Conservation (phyloP, 2,888 invertebrate species). For the Hemithea aestivaria region DNA sequence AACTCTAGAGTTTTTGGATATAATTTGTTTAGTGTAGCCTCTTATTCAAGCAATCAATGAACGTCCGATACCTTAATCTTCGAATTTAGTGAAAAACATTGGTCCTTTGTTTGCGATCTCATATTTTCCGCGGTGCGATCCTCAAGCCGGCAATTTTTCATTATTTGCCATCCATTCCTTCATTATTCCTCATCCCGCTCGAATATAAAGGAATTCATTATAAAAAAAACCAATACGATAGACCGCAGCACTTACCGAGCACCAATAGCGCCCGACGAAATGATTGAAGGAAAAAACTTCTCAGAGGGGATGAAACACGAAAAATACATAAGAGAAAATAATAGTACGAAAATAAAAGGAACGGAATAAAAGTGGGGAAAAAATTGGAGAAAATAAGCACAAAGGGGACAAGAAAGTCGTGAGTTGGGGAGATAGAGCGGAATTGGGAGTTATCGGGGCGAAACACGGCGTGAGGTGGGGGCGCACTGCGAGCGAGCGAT, state of each 20-base stretch:
- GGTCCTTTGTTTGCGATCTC: slow-evolving; percentile 6
- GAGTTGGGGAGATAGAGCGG: slow-evolving; percentile 73
- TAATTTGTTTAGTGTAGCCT: too few species aligned
- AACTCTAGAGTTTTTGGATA: too few species aligned
- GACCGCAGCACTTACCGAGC: slow-evolving; percentile 62
- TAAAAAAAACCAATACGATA: slow-evolving; percentile 60
- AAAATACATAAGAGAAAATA: slow-evolving; percentile 76
- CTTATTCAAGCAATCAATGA: too few species aligned
- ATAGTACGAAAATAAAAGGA: slow-evolving; percentile 72
- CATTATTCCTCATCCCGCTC: slow-evolving; percentile 55
- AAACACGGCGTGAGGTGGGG: slow-evolving; percentile 63
- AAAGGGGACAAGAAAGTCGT: slow-evolving; percentile 73
- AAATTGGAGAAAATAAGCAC: slow-evolving; percentile 76
- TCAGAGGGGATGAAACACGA: slow-evolving; percentile 65
- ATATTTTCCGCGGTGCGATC: slow-evolving; percentile 7
- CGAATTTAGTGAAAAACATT: too few species aligned
- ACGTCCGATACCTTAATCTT: too few species aligned
- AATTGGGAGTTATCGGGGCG: slow-evolving; percentile 77
- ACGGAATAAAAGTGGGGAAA: slow-evolving; percentile 72
- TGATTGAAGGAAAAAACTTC: slow-evolving; percentile 66
- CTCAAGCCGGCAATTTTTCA: slow-evolving; percentile 12
- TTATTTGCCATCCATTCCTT: slow-evolving; percentile 27
- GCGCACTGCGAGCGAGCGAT: slow-evolving; percentile 62
- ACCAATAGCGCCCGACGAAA: slow-evolving; percentile 71
- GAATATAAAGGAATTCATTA: slow-evolving; percentile 70